phyloP scores from a whole-genome alignment of 2,113 vertebrate species.

The Heliornis fulica region DNA sequence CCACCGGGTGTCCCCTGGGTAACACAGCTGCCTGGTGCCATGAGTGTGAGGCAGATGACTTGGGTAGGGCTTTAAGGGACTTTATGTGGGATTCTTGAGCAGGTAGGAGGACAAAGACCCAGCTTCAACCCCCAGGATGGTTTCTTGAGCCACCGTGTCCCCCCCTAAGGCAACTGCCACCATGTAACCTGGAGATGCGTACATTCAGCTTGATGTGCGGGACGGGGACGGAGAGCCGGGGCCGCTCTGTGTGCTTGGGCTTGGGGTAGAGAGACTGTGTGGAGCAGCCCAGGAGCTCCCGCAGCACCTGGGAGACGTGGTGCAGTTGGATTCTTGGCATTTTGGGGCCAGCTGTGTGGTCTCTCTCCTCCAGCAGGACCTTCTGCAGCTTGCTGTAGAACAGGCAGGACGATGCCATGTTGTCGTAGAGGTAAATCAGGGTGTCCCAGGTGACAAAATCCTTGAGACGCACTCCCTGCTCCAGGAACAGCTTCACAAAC shows the following conservation, averaged over 20 bases:
- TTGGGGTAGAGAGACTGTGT: slow-evolving; percentile 81
- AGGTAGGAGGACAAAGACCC: not conserved
- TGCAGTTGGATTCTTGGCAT: slow-evolving; percentile 68
- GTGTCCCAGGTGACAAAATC: slow-evolving; percentile 83
- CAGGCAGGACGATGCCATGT: slow-evolving; percentile 79
- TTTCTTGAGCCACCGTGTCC: not conserved
- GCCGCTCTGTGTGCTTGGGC: slow-evolving; percentile 35
- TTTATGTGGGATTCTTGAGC: not conserved
- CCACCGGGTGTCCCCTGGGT: not conserved
- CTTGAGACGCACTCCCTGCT: slow-evolving; percentile 85
- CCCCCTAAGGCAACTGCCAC: not conserved
- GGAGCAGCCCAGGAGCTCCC: slow-evolving; percentile 85
- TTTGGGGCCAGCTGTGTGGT: not conserved
- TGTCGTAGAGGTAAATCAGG: slow-evolving; percentile 82
- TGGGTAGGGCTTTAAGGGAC: not conserved
- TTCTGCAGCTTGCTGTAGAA: slow-evolving; percentile 85
- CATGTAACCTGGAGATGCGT: not conserved
- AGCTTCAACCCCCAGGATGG: not conserved
- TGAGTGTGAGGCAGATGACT: not conserved
- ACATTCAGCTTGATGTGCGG: slow-evolving; percentile 71
- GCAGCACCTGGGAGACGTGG: slow-evolving; percentile 85
- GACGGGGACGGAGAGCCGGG: slow-evolving; percentile 48
- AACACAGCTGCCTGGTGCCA: rapidly evolving
- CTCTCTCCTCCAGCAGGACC: slow-evolving; percentile 67
- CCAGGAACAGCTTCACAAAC: slow-evolving; percentile 91